Conservation (phyloP, 2,888 invertebrate genomes). For the Caenorhabditis sp. region DNA sequence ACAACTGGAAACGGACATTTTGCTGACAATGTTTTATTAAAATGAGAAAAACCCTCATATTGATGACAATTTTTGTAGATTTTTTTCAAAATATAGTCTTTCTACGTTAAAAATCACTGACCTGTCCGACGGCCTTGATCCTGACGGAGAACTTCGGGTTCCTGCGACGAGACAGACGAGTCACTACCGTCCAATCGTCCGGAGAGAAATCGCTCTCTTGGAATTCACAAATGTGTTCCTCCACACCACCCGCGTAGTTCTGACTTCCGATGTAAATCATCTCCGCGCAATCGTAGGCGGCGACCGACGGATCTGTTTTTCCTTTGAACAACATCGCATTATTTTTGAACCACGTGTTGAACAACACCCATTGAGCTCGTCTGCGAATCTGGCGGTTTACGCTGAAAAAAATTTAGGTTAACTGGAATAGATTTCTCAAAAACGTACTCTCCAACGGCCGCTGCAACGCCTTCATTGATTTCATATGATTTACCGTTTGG, state of each 20-base stretch:
- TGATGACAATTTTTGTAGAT: too few species aligned
- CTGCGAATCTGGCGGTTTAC: slow-evolving; percentile 6
- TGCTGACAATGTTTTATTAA: too few species aligned
- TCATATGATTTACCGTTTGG: slow-evolving; percentile 1
- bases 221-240: background rate
- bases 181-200: slow-evolving; percentile 1
- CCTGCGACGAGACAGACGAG: background rate
- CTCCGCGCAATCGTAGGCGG: slow-evolving; percentile 18
- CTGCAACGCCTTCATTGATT: background rate
- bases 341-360: background rate
- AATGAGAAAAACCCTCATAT: too few species aligned
- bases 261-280: background rate
- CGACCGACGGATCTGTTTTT: background rate
- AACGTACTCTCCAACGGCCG: slow-evolving; percentile 20
- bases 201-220: background rate
- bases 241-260: background rate
- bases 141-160: background rate
- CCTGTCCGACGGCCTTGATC: background rate
- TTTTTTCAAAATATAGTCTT: too few species aligned
- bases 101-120: background rate
- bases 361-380: background rate
- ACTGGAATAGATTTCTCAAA: background rate
- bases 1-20: too few species aligned
- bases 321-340: background rate
- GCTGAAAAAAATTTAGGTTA: slow-evolving; percentile 2